phyloP scores from a whole-genome alignment of 2,113 vertebrate genomes.

The Bucco capensis region DNA sequence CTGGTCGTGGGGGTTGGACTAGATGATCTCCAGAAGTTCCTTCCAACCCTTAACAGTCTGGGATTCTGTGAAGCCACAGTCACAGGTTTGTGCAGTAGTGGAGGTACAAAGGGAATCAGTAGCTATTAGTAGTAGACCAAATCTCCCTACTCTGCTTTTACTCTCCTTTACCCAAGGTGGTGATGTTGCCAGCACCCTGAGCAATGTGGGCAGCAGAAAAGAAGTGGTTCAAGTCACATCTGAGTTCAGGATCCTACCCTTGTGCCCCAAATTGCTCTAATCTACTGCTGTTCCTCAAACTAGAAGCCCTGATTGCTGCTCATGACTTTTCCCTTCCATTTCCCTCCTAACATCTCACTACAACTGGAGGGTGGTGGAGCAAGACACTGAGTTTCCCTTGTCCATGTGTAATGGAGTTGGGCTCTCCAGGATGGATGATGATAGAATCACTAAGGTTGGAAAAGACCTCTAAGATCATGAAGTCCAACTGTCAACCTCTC shows the following conservation, averaged over 20 bases:
- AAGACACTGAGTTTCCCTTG: neutral
- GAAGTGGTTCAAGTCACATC: neutral
- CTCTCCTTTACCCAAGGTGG: neutral
- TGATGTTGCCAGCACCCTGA: neutral
- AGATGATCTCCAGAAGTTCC: no score
- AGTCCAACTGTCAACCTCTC: no score
- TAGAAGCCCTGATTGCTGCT: neutral
- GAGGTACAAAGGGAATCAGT: neutral
- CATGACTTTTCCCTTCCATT: neutral
- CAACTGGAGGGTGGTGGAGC: accelerated
- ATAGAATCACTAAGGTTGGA: no score
- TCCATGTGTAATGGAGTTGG: neutral
- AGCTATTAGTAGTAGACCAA: neutral
- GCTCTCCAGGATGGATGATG: neutral
- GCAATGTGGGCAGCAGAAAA: neutral
- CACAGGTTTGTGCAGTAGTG: neutral
- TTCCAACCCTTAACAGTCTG: no score
- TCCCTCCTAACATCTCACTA: neutral
- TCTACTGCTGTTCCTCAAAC: neutral
- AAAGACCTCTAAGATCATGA: no score
- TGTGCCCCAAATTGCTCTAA: neutral
- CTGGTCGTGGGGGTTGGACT: no score
- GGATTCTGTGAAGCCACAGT: no score
- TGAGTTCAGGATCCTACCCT: neutral
- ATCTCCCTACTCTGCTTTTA: neutral